phyloP scores from a whole-genome alignment of 2,888 invertebrate genomes.

The Cryptocephalus moraei region DNA sequence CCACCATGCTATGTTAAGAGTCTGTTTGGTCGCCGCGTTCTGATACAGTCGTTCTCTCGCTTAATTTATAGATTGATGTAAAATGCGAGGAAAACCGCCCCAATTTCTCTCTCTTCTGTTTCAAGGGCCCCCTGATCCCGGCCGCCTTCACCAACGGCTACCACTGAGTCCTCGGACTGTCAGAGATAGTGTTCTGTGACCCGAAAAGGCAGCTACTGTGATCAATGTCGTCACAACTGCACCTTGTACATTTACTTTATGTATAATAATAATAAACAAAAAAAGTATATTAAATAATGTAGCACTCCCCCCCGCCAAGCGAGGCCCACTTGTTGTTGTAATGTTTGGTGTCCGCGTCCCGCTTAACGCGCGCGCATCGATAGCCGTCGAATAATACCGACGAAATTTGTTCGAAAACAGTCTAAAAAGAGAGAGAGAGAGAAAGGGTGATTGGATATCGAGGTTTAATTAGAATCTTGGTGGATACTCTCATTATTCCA shows the following conservation, averaged over 20 bases:
- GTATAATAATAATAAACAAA: constrained; percentile 27
- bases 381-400: constrained; percentile 37
- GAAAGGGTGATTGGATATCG: no score
- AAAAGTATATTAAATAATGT: constrained; percentile 26
- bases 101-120: no score
- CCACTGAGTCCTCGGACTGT: constrained; percentile 59
- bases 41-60: no score
- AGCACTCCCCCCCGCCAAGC: constrained; percentile 37
- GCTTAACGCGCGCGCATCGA: constrained; percentile 38
- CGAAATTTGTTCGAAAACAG: no score
- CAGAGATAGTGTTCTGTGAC: constrained; percentile 37
- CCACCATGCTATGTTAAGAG: no score
- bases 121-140: constrained; percentile 85
- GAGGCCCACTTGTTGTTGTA: constrained; percentile 41
- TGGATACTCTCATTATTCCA: no score
- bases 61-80: no score
- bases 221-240: constrained; percentile 37
- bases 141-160: constrained; percentile 98
- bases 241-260: constrained; percentile 41
- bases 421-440: no score
- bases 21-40: no score
- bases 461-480: no score
- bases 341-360: constrained; percentile 40
- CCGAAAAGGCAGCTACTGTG: constrained; percentile 38
- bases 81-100: no score